These are phyloP conservation scores for Oncopeltus fasciatus DNA, from an alignment of 1,140 invertebrate genomes.

Conservation along the genomic window DNA sequence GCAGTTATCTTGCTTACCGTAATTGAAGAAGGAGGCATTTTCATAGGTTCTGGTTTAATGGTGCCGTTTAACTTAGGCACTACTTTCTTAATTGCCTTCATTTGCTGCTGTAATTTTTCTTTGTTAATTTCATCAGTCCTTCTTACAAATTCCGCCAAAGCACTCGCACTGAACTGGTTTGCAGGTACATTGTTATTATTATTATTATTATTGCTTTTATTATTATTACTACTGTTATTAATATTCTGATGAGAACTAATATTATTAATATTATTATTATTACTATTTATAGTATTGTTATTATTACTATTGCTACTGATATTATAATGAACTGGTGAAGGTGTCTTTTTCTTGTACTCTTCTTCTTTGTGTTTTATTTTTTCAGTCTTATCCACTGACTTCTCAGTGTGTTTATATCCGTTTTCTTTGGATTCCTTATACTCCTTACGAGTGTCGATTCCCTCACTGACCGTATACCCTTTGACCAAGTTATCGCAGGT, in stretches of 20 bases:
- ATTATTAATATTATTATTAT: not conserved
- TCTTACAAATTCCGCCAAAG: not conserved
- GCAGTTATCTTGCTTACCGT: slow-evolving; percentile 27
- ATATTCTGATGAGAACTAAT: not conserved
- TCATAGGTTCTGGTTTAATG: slow-evolving; percentile 14
- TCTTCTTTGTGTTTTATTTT: not conserved
- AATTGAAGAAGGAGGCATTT: slow-evolving; percentile 24
- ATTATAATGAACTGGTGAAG: slow-evolving; percentile 26
- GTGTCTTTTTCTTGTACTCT: not conserved
- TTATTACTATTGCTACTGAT: slow-evolving; percentile 15
- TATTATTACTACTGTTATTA: slow-evolving; percentile 2
- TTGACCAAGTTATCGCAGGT: slow-evolving; percentile 14
- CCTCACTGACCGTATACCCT: slow-evolving; percentile 10
- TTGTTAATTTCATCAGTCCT: slow-evolving; percentile 14
- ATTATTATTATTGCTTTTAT: not conserved
- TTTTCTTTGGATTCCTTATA: slow-evolving; percentile 18
- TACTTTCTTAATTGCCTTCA: slow-evolving; percentile 23
- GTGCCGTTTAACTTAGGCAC: slow-evolving; percentile 16
- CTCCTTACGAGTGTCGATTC: slow-evolving; percentile 11
- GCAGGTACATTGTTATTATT: slow-evolving; percentile 27
- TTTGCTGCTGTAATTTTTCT: slow-evolving; percentile 25
- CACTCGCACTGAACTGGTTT: slow-evolving; percentile 24
- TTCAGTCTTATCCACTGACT: not conserved
- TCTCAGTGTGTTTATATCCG: not conserved
- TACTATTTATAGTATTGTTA: not conserved